phyloP scores from a whole-genome alignment of 2,797 vertebrate species.

The Lates japonicus region DNA sequence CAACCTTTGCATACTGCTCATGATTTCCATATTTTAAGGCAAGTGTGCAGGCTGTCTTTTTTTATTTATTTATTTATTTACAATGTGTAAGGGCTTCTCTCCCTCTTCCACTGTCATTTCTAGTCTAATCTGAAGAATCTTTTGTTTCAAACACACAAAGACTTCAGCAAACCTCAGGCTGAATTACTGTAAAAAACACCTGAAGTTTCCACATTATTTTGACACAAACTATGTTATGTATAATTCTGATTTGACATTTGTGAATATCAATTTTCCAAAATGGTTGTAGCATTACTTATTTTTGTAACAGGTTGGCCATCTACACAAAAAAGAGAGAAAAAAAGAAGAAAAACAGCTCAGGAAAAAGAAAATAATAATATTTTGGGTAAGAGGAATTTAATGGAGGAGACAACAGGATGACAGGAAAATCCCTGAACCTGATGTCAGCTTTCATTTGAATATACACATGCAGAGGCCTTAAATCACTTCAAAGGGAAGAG shows the following conservation, averaged over 20 bases:
- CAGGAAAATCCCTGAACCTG: slow-evolving; percentile 10
- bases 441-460: slow-evolving; percentile 31
- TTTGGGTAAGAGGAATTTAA: not conserved
- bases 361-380: not conserved
- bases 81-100: no score
- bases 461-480: slow-evolving; percentile 3
- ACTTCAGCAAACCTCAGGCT: not conserved
- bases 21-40: not conserved
- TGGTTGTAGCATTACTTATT: not conserved
- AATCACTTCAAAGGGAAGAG: slow-evolving; percentile 41
- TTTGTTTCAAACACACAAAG: not conserved
- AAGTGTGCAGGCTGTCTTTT: not conserved
- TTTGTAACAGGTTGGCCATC: not conserved
- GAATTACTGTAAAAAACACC: not conserved
- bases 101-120: not conserved
- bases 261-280: not conserved
- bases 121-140: not conserved
- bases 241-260: not conserved
- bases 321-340: not conserved
- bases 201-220: not conserved
- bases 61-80: not conserved
- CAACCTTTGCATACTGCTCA: not conserved
- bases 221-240: not conserved
- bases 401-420: not conserved
- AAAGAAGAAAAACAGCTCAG: no score